phyloP scores from a whole-genome alignment of 2,888 invertebrate species.

The Gandaritis pyraliata region DNA sequence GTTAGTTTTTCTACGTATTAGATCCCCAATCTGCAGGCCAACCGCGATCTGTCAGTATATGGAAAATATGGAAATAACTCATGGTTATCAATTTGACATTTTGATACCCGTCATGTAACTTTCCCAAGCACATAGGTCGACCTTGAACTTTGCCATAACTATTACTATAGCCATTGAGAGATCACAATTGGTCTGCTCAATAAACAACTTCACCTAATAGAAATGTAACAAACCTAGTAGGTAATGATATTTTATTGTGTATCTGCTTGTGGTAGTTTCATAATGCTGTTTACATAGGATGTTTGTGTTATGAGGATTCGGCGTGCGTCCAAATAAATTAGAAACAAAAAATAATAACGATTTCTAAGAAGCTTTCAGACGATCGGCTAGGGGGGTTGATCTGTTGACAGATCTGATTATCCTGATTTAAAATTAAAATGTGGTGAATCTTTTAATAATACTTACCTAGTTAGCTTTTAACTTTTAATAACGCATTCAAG shows the following conservation, averaged over 20 bases:
- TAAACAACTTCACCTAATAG: background rate
- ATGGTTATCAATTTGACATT: too few relatives aligned
- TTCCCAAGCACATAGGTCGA: too few relatives aligned
- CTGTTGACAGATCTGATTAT: constrained; percentile 22
- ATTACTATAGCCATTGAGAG: too few relatives aligned
- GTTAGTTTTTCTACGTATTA: too few relatives aligned
- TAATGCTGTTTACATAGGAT: constrained; percentile 31
- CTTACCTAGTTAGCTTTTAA: too few relatives aligned
- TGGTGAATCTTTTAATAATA: background rate
- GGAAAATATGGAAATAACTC: too few relatives aligned
- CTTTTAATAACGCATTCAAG: background rate
- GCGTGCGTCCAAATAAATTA: constrained; percentile 34
- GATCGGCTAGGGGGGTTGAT: constrained; percentile 22
- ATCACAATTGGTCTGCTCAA: too few relatives aligned
- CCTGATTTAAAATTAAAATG: constrained; percentile 19
- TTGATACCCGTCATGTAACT: too few relatives aligned
- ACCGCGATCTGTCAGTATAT: too few relatives aligned
- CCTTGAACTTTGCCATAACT: too few relatives aligned
- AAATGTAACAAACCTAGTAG: background rate
- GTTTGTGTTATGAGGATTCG: constrained; percentile 30
- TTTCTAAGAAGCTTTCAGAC: constrained; percentile 26
- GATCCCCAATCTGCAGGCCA: too few relatives aligned
- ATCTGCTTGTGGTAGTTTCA: constrained; percentile 21
- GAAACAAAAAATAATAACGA: constrained; percentile 30
- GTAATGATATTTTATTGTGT: constrained; percentile 22